Evolutionary conservation across 2,113 vertebrate genomes (phyloP), one percentile per base, ranked within the genome.

Genomic region (Halichoeres trimaculatus): DNA sequence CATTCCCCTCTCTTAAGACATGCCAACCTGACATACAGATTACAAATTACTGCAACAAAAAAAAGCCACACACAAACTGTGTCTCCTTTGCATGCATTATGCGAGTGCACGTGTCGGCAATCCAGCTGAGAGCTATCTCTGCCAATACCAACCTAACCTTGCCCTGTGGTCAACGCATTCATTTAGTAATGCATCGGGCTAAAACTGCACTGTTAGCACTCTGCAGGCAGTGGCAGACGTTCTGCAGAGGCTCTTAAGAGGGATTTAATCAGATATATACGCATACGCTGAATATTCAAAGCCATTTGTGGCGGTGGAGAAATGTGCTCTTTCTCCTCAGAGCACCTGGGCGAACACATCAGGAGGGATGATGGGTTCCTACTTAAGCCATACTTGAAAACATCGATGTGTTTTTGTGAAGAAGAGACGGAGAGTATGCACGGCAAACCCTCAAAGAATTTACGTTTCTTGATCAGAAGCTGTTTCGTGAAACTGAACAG

Each of bases 271-370:
- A 92, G 90, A 85, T 78, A 78, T 19, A 48, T 47, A 77, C 74
- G 65, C 81, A 48, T 23, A 72, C 76, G 54, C 83, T 92, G 89
- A 93, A 93, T 92, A 93, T 94, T 92, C 91, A 92, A 61, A 80
- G 81, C 77, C 88, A 88, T 85, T 90, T 88, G 81, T 78, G 56
- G 83, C 74, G 84, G 88, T 92, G 86, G 81, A 91, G 88, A 88
- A 80, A 81, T 60, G 69, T 52, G 57, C 69, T 83, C 61, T 77
- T 71, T 85, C 78, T 77, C 55, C 45, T 68, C 58, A 16, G 10
- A 86, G 83, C 81, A 90, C 91, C 90, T 91, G 86, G 80, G 78
- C 3, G 76, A 80, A 77, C 77, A 68, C 55, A 77, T 84, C 80
- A 40, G 58, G 38, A 66, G 56, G 1, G 62, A 70, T 81, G 88